Conservation (phyloP, 2,113 vertebrate genomes). For the Neolamprologus ventralis region DNA sequence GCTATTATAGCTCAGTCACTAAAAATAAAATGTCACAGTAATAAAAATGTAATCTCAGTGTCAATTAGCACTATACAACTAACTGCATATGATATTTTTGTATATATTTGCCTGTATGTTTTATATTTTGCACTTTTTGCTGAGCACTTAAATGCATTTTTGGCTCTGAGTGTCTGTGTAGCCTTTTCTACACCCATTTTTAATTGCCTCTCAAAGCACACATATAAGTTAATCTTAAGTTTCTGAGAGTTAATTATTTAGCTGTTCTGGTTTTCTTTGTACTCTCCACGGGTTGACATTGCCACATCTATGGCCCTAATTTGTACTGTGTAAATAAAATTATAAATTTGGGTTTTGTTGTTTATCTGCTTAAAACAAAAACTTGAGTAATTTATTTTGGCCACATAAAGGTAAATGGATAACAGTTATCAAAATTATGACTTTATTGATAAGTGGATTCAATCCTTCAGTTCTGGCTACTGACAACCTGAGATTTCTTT, state of each 20-base stretch:
- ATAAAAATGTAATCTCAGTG: neutral
- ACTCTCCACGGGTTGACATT: neutral
- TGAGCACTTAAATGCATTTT: neutral
- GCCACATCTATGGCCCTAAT: neutral
- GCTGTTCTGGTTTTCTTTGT: neutral
- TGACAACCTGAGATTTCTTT: neutral
- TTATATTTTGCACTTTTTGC: neutral
- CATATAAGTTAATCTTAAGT: neutral
- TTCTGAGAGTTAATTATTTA: neutral
- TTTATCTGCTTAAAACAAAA: neutral
- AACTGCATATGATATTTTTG: conserved; percentile 15
- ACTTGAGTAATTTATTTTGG: neutral
- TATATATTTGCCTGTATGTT: conserved; percentile 4
- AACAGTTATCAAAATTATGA: neutral
- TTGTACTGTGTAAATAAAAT: conserved; percentile 32
- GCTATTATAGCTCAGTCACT: neutral
- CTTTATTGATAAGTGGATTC: neutral
- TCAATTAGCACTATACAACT: neutral
- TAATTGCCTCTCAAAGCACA: neutral
- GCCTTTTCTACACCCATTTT: neutral
- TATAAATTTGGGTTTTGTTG: conserved; percentile 2
- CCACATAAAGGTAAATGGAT: neutral
- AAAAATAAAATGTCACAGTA: neutral
- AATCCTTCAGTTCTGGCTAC: neutral
- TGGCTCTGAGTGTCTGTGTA: neutral